Base-by-base conservation (phyloP, 2,797 vertebrate species). In the Protosalanx chinensis region DNA sequence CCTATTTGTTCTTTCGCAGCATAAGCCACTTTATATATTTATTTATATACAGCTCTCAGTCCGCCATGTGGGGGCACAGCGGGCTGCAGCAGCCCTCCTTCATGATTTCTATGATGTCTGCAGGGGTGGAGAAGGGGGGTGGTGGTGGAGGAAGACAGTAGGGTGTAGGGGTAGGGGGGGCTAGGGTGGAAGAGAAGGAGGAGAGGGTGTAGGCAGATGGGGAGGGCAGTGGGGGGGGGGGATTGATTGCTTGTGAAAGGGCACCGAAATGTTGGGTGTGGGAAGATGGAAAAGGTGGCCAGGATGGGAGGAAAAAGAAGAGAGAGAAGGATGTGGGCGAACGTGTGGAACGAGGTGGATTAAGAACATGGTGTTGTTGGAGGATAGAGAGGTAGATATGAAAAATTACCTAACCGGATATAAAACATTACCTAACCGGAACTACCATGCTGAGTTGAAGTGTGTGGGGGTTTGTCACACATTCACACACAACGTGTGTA, bases 81-180 rank as follows among this genome's bases (percentile, higher is more conserved):
- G 78, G 75, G 59, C 62, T 68, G 20, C 72, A 15, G 7, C 67
- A 67, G 16, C 80, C 81, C 7, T 58, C 66, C 32, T 35, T 79
- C 71, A 88, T 79, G 72, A 72, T 29, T 64, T 80, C 76, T 35
- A 79, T 71, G 18, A 87, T 78, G 67, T 86, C 82, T 87, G 70
- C 29, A 33, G 57, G 56, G 29, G 41, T 20, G 33, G 29, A n/a
- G 10, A 10, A 13, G 5, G 5, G 37, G 6, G n/a, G 16, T 67
- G 57, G 59, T n/a, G 37, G 29, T 18, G n/a, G 16, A 10, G 15
- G 6, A 37, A 41, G 32, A 53, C 0, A 12, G n/a, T 7, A 33
- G 10, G 61, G 10, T 64, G 29, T 10, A 41, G 49, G 30, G 13
- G 33, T 5, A 46, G 41, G 64, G 35, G 15, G 35, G 1, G 5